Percentiles rank a stretch among this genome's conserved stretches.
Conservation (phyloP, 2,888 invertebrate species). For the Atrina japonica region DNA sequence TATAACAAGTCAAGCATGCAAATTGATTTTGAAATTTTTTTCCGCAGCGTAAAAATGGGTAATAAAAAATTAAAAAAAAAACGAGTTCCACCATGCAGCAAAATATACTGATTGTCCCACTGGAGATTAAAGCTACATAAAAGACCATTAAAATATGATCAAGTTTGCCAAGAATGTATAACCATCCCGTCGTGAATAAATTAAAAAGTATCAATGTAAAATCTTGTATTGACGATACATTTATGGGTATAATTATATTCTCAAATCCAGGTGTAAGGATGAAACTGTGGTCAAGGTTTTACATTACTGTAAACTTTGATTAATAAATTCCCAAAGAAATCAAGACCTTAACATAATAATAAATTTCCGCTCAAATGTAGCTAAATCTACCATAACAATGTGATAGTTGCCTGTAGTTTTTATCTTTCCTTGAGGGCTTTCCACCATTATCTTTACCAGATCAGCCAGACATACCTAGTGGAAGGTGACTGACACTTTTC, state of each 20-base stretch:
- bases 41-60: slow-evolving; percentile 3
- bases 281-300: slow-evolving; percentile 19
- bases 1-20: too few species aligned
- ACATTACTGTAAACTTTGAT: slow-evolving; percentile 1
- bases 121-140: slow-evolving; percentile 18
- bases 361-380: slow-evolving; percentile 4
- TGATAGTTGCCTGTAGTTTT: slow-evolving; percentile 15
- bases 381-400: slow-evolving; percentile 20
- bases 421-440: not conserved
- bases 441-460: too few species aligned
- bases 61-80: slow-evolving; percentile 15
- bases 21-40: too few species aligned
- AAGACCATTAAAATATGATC: slow-evolving; percentile 25
- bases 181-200: not conserved
- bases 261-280: slow-evolving; percentile 20
- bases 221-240: slow-evolving; percentile 8
- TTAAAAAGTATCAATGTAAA: slow-evolving; percentile 23
- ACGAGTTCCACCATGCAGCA: slow-evolving; percentile 15
- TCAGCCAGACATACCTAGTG: too few species aligned
- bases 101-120: slow-evolving; percentile 15
- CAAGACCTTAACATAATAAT: too few species aligned
- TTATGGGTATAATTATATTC: slow-evolving; percentile 19
- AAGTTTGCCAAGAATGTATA: slow-evolving; percentile 4
- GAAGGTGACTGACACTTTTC: too few species aligned
- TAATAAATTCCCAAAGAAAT: too few species aligned